Base-by-base conservation (phyloP, 2,888 invertebrate species). In the Sinotaia quadrata region DNA sequence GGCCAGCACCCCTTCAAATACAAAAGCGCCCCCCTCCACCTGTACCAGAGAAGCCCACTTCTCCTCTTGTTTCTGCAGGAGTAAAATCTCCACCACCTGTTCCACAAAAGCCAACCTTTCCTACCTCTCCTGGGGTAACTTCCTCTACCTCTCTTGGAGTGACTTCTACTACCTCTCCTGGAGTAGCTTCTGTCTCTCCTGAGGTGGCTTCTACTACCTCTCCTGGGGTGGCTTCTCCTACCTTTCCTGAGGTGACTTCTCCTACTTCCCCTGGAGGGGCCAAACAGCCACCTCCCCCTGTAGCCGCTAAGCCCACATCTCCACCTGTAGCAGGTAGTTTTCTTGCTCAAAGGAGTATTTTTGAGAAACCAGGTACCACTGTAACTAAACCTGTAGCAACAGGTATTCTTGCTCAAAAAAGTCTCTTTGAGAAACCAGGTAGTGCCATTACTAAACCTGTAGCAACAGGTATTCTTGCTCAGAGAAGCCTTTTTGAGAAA, bases 401-500 rank as follows among this genome's bases (percentile, higher is more conserved):
- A 27, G 54, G 37, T 33, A n/a, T 54, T 0, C 27, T 47, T 1
- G 65, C 65, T 10, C 65, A 65, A 52, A 44, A 34, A 18, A 47
- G 65, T 52, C 37, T 65, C 37, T 65, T 65, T 33, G 65, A 65
- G 24, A 63, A 63, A 27, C 52, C 65, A 1, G 56, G 29, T 2
- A 31, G 56, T 18, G 56, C 44, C 0, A n/a, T 29, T n/a, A 5
- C 63, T 31, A 65, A 56, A 34, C 44, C 56, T n/a, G 33, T 24
- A 33, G 24, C 44, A 27, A 51, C 54, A 27, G 54, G 37, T 33
- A n/a, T 54, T 0, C 27, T 47, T 1, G 65, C 65, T 10, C 65
- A 65, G 54, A 44, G 47, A 18, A 47, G 65, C 54, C 37, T 65
- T 52, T 65, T 65, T 33, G 65, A 65, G 24, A 63, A 63, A 27